A percentile compares a stretch with the other conserved stretches of the same genome.
These are phyloP conservation scores for Parasteatoda tepidariorum DNA, from an alignment of 1,140 invertebrate species.

Conservation along the genomic window DNA sequence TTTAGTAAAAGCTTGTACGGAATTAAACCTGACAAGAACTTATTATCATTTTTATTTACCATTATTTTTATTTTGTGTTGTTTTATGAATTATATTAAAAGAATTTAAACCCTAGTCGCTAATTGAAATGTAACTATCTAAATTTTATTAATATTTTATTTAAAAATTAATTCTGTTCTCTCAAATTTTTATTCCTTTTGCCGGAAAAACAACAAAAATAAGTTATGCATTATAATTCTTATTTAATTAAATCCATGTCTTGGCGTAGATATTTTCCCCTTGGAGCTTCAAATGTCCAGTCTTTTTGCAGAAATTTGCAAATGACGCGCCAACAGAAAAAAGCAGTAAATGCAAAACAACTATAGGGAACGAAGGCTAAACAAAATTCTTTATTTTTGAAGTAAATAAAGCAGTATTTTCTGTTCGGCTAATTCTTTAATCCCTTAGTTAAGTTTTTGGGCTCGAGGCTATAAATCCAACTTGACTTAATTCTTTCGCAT, in stretches of 20 bases:
- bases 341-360: neutral
- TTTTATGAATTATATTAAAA: no score
- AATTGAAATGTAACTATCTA: no score
- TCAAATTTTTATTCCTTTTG: neutral
- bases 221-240: neutral
- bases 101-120: no score
- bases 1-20: no score
- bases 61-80: no score
- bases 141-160: no score
- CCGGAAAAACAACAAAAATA: neutral
- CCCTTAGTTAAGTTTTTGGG: conserved; percentile 6
- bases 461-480: conserved; percentile 1
- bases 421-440: conserved; percentile 10
- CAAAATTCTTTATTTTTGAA: neutral
- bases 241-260: neutral
- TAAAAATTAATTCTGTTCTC: no score
- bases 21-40: no score
- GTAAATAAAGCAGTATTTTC: no score
- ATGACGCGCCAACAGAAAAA: neutral
- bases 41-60: no score
- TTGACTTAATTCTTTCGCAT: neutral
- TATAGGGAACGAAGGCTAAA: neutral
- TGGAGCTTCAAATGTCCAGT: neutral
- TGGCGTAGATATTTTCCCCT: neutral
- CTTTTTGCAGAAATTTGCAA: neutral